Evolutionary conservation across 35 echinoderm and acorn worm species (phyloP), one percentile per base, ranked within the genome.

Genomic region (Heliocidaris tuberculata): DNA sequence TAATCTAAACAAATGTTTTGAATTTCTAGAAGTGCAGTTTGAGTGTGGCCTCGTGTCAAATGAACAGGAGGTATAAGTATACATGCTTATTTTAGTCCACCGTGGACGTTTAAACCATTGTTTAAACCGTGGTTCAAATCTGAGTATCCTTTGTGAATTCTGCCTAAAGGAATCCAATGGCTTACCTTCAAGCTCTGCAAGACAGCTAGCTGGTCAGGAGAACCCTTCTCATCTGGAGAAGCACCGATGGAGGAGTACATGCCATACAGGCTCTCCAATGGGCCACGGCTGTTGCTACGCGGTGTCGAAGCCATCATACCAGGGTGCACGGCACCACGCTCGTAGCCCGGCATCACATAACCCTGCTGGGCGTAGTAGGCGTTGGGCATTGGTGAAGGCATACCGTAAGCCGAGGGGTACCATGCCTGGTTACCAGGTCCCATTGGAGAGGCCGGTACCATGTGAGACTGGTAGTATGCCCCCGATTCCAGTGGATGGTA

Each of bases 341-440:
- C 91, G 27, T 59, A 93, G 13, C 13, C 13, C 4, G 47, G 91
- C 29, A 59, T 59, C 2, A 48, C 91, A 31, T 94, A 94, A 29
- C 65, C 59, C 21, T 85, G 59, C 30, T 65, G 59, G 93, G 93
- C 60, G 13, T 94, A 94, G 78, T 42, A 94, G 31, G 93, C 16
- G 48, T 94, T 71, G n/a, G 21, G 93, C 61, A 94, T 49, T 2
- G 78, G 91, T 16, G 91, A 93, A 16, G 91, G 91, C n/a, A 93
- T 48, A 16, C 91, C 50, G 49, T 93, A 93, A 31, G 91, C 91
- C 49, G 91, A 93, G 29, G 91, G 91, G 91, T 93, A 93, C 91
- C 91, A 93, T 9, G 91, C 49, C 48, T 93, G 91, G 65, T 2
- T 78, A 78, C 21, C 65, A 2, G 31, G 48, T 21, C 31, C 31